Conservation (phyloP, 64 coral and sea anemone genomes). For the Actinia tenebrosa region DNA sequence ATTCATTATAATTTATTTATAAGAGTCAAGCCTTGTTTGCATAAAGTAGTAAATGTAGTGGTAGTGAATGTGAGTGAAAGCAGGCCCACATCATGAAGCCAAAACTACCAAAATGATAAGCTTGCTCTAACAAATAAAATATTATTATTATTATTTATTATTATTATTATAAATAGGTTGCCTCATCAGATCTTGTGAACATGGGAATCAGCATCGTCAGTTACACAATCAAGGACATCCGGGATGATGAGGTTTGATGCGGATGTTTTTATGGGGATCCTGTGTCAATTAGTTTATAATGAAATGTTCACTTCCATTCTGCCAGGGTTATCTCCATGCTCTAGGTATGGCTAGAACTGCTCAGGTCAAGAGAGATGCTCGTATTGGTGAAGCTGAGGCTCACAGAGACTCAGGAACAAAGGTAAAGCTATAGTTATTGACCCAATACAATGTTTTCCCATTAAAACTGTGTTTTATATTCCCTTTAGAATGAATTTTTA, state of each 20-base stretch:
- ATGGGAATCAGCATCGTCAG: slow-evolving; percentile 97
- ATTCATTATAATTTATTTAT: too few species aligned
- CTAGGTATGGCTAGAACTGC: slow-evolving; percentile 98
- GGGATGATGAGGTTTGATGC: slow-evolving; percentile 82
- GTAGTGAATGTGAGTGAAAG: too few species aligned
- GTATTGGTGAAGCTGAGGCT: slow-evolving; percentile 96
- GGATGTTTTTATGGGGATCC: neutral
- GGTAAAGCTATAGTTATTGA: slow-evolving; percentile 14
- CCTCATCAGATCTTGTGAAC: slow-evolving; percentile 93
- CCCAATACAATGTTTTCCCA: too few species aligned
- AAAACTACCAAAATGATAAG: too few species aligned
- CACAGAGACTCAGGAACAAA: slow-evolving; percentile 97
- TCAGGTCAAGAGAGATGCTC: slow-evolving; percentile 95
- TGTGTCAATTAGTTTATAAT: neutral
- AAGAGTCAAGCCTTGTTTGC: too few species aligned
- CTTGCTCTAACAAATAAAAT: too few species aligned
- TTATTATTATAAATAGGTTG: slow-evolving; percentile 47
- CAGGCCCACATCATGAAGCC: too few species aligned
- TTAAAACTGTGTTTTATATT: too few species aligned
- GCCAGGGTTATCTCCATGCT: slow-evolving; percentile 79
- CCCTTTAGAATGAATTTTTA: too few species aligned
- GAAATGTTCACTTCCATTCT: neutral
- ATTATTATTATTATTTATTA: too few species aligned
- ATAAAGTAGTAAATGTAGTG: too few species aligned
- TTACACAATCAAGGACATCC: slow-evolving; percentile 95